phyloP scores from a whole-genome alignment of 2,888 invertebrate genomes.

The Amaurobius ferox region DNA sequence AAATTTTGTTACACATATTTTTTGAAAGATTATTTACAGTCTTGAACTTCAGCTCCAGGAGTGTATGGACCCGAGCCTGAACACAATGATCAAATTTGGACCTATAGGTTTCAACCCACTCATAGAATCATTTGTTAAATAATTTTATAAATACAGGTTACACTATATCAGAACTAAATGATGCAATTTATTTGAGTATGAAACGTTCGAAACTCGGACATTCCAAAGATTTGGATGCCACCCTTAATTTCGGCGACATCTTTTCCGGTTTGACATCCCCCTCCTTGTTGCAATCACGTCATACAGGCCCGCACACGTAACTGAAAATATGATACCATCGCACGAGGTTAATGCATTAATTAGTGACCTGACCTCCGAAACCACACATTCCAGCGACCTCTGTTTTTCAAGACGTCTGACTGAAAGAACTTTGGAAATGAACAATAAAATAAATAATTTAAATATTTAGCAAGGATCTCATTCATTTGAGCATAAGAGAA shows the following conservation, averaged over 20 bases:
- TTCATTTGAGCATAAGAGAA: neutral
- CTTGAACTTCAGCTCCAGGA: too few relatives aligned
- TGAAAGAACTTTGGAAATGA: neutral
- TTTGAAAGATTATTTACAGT: too few relatives aligned
- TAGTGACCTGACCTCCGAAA: neutral
- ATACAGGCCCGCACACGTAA: conserved; percentile 1
- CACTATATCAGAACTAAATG: too few relatives aligned
- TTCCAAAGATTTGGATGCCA: neutral
- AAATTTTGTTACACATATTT: too few relatives aligned
- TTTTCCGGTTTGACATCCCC: too few relatives aligned
- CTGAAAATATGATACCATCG: neutral
- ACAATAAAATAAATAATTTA: neutral
- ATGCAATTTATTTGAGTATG: too few relatives aligned
- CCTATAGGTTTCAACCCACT: too few relatives aligned
- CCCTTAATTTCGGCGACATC: neutral
- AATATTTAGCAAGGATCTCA: neutral
- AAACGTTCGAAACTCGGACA: too few relatives aligned
- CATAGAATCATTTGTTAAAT: too few relatives aligned
- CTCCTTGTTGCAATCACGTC: neutral
- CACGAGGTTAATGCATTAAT: conserved; percentile 14
- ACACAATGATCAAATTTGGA: too few relatives aligned
- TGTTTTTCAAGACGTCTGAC: neutral
- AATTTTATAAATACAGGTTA: too few relatives aligned
- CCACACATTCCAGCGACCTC: neutral
- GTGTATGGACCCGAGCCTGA: too few relatives aligned